Base-by-base conservation (phyloP, 2,797 vertebrate species). In the Xerus rutilus region DNA sequence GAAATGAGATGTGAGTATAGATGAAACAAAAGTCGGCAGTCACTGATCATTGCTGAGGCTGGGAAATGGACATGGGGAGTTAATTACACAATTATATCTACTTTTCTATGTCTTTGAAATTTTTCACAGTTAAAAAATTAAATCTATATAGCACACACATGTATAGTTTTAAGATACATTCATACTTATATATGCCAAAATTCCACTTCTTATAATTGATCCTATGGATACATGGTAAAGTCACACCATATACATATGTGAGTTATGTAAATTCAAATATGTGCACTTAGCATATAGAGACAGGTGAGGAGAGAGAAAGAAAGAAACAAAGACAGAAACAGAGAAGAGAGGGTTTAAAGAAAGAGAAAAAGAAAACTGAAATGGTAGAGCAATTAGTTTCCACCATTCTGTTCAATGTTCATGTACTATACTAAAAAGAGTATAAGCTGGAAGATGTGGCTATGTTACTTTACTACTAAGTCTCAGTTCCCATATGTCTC, bases 191-290 rank as follows among this genome's bases (percentile, higher is more conserved):
- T 70, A 25, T 85, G 43, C 23, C 81, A 64, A 95, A 92, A 87
- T 90, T 39, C 70, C 10, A 79, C 47, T 18, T 92, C 72, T 92
- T 81, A 30, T 39, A 95, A 72, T 91, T 95, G 18, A 95, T 81
- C 64, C 28, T 72, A 84, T 54, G n/a, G 17, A 65, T 78, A 70
- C 21, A 77, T 1, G 73, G 52, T 84, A 20, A 64, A 77, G 25
- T 47, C 28, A 95, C 35, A 64, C 32, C 45, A 81, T 64, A 84
- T 67, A 30, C 7, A 84, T 79, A 88, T 65, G 14, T 65, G 17
- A 81, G 35, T 95, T 83, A 95, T 15, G n/a, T 67, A 65, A 84
- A 25, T 93, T 94, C 62, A 88, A 95, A 94, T 78, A 15, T 21
- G 76, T 47, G 62, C 23, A 88, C 39, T 93, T 43, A 65, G 43